Percentiles rank a stretch among this genome's conserved stretches.
phyloP scores from a whole-genome alignment of 2,797 vertebrate genomes.

The Ctenosaura bakeri region DNA sequence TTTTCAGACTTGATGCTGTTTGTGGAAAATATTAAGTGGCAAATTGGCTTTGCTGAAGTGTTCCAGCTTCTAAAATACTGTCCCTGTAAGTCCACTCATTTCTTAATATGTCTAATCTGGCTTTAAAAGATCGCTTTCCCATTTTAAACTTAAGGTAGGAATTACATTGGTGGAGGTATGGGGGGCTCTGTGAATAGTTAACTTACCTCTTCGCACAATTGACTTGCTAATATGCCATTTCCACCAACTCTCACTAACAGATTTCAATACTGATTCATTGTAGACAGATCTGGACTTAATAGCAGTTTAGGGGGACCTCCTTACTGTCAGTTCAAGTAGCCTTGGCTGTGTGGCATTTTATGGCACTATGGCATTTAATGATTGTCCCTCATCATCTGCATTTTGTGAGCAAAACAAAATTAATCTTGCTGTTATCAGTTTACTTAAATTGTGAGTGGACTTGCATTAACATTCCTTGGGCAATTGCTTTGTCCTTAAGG shows the following conservation, averaged over 20 bases:
- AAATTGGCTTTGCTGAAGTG: not conserved
- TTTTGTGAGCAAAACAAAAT: not conserved
- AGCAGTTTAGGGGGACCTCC: rapidly evolving
- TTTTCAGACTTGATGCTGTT: rapidly evolving
- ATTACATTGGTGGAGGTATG: not conserved
- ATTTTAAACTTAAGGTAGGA: rapidly evolving
- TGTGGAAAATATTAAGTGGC: slow-evolving; percentile 11
- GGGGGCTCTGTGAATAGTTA: not conserved
- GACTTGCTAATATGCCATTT: not conserved
- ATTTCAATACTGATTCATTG: not conserved
- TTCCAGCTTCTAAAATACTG: not conserved
- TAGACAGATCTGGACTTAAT: rapidly evolving
- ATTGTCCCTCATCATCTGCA: not conserved
- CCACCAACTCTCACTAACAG: not conserved
- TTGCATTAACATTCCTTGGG: not conserved
- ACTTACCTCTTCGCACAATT: rapidly evolving
- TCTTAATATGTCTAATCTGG: rapidly evolving
- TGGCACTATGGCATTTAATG: rapidly evolving
- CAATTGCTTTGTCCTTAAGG: not conserved
- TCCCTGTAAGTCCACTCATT: rapidly evolving
- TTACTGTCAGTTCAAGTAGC: not conserved
- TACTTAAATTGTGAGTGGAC: not conserved
- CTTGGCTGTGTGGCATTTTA: rapidly evolving
- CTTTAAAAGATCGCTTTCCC: rapidly evolving
- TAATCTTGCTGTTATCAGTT: not conserved